Conservation (phyloP, 2,797 vertebrate genomes). For the Pristis pectinata region DNA sequence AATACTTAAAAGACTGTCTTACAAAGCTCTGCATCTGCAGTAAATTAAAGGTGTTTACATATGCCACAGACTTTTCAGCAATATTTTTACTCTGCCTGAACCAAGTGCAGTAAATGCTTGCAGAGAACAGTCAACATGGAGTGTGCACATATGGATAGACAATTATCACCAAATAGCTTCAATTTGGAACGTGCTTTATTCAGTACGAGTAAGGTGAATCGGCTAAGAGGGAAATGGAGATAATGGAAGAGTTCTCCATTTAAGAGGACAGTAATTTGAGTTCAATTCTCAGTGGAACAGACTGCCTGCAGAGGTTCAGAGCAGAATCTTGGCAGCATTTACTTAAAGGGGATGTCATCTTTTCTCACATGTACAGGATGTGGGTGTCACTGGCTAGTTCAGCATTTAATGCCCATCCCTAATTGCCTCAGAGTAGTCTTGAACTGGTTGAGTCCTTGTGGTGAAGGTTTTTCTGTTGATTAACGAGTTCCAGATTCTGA, state of each 20-base stretch:
- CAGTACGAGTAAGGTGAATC: background rate
- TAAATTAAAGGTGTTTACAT: slow-evolving; percentile 26
- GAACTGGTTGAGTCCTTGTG: too few species aligned
- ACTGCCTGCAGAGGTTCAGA: background rate
- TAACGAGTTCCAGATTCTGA: too few species aligned
- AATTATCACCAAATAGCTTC: slow-evolving; percentile 24
- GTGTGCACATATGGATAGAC: slow-evolving; percentile 9
- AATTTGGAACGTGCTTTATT: background rate
- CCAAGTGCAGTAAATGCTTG: background rate
- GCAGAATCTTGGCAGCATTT: background rate
- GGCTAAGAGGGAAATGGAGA: background rate
- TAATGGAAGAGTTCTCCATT: background rate
- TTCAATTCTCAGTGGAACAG: slow-evolving; percentile 17
- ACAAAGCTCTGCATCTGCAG: background rate
- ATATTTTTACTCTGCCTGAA: slow-evolving; percentile 8
- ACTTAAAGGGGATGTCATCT: background rate
- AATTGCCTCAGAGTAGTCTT: too few species aligned
- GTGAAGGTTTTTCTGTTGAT: too few species aligned
- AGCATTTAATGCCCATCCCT: too few species aligned
- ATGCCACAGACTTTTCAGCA: background rate
- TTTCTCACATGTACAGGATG: too few species aligned
- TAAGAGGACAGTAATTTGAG: slow-evolving; percentile 30
- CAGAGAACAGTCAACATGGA: slow-evolving; percentile 7
- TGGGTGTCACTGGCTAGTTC: too few species aligned
- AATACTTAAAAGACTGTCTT: background rate